Evolutionary conservation across 1,140 invertebrate genomes (phyloP).

Genomic region (Globodera ellingtonae): DNA sequence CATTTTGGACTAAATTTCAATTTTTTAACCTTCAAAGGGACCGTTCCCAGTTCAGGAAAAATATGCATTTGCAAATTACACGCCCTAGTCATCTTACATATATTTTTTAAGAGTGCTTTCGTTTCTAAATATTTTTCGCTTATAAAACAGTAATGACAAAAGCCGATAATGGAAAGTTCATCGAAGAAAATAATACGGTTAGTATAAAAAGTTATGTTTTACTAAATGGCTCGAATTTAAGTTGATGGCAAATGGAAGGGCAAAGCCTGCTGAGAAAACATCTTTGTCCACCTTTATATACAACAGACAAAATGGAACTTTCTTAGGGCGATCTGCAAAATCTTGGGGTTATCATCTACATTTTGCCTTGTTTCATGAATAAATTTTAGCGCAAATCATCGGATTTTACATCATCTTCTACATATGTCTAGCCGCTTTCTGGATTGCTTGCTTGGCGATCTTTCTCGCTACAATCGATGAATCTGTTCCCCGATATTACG

Average conservation of each 20-base stretch:
- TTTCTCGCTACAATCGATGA: slow-evolving; percentile 62
- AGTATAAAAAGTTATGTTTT: slow-evolving; percentile 27
- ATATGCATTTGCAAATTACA: too few relatives aligned
- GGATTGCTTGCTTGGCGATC: slow-evolving; percentile 58
- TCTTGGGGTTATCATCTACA: slow-evolving; percentile 56
- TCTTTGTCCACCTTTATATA: slow-evolving; percentile 48
- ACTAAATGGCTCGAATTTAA: slow-evolving; percentile 38
- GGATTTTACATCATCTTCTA: slow-evolving; percentile 65
- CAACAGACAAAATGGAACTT: slow-evolving; percentile 58
- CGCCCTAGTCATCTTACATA: too few relatives aligned
- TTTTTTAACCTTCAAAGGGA: too few relatives aligned
- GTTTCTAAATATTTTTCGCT: neutral
- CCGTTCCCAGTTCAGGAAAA: too few relatives aligned
- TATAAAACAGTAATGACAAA: slow-evolving; percentile 34
- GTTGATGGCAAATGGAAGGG: slow-evolving; percentile 54
- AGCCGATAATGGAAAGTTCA: slow-evolving; percentile 47
- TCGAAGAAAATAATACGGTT: slow-evolving; percentile 46
- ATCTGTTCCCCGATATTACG: slow-evolving; percentile 61
- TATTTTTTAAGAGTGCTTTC: too few relatives aligned
- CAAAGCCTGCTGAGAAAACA: slow-evolving; percentile 46
- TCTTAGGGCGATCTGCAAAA: slow-evolving; percentile 61
- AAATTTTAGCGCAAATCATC: slow-evolving; percentile 58
- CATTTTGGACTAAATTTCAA: too few relatives aligned
- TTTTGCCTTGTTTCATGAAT: neutral
- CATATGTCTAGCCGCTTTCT: slow-evolving; percentile 57